Evolutionary conservation across 2,888 invertebrate genomes (phyloP).

Genomic region (Synanthedon andrenaeformis): DNA sequence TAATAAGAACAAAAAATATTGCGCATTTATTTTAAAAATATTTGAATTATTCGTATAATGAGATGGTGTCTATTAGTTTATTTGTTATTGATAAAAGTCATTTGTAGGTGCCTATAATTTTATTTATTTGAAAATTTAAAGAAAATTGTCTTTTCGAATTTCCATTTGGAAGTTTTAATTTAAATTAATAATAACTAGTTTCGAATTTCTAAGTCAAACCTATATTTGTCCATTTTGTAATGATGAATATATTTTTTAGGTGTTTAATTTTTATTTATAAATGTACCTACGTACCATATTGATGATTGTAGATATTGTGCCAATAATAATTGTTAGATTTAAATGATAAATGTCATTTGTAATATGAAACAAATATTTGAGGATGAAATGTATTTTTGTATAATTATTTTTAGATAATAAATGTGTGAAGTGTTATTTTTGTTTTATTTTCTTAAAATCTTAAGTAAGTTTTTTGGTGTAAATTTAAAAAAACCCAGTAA

Average conservation of each 20-base stretch:
- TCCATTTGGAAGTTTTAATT: not conserved
- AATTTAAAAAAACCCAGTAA: too few relatives aligned
- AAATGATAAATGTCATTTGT: constrained; percentile 18
- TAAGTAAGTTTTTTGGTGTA: too few relatives aligned
- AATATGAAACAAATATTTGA: constrained; percentile 17
- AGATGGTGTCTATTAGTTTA: too few relatives aligned
- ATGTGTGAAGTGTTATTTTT: not conserved
- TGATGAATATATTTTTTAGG: not conserved
- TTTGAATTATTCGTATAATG: not conserved
- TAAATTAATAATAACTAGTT: too few relatives aligned
- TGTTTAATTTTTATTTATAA: constrained; percentile 1
- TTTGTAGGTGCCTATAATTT: too few relatives aligned
- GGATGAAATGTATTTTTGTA: constrained; percentile 28
- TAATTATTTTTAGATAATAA: constrained; percentile 29
- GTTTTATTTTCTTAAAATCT: not conserved
- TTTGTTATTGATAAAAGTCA: too few relatives aligned
- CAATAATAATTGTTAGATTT: constrained; percentile 21
- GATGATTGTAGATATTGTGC: constrained; percentile 18
- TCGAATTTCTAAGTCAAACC: too few relatives aligned
- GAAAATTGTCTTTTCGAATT: not conserved
- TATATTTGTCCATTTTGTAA: too few relatives aligned
- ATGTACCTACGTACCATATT: constrained; percentile 1
- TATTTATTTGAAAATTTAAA: not conserved
- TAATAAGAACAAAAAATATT: not conserved
- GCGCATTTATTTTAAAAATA: not conserved